Evolutionary conservation across 2,888 invertebrate species (phyloP).

Genomic region (Corbicula japonica): DNA sequence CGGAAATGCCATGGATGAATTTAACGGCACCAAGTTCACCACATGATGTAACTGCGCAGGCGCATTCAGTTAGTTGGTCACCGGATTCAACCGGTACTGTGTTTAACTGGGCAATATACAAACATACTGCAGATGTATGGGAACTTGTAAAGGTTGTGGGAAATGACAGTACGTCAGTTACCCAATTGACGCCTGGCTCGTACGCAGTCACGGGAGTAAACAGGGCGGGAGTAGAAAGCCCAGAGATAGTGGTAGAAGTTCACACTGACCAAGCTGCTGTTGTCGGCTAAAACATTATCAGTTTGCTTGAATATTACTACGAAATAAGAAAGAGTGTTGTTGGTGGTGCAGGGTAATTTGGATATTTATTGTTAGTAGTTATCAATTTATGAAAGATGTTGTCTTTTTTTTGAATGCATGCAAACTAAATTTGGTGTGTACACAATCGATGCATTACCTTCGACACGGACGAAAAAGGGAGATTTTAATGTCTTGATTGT

Average conservation of each 20-base stretch:
- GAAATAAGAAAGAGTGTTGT: neutral
- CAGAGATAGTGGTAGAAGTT: neutral
- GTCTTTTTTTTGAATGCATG: neutral
- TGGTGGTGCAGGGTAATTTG: neutral
- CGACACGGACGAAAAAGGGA: neutral
- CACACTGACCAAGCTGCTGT: neutral
- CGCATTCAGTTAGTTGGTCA: conserved; percentile 64
- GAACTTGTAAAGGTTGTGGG: conserved; percentile 58
- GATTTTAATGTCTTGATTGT: neutral
- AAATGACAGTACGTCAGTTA: conserved; percentile 12
- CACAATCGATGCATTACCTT: neutral
- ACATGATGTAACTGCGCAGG: conserved; percentile 49
- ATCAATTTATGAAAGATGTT: neutral
- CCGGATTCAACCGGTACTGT: conserved; percentile 31
- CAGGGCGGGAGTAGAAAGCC: conserved; percentile 38
- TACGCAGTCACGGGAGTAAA: conserved; percentile 62
- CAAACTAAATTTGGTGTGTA: neutral
- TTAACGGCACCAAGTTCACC: conserved; percentile 56
- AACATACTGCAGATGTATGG: conserved; percentile 59
- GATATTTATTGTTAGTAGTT: neutral
- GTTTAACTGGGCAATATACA: conserved; percentile 66
- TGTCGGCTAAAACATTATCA: neutral
- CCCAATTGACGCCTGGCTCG: conserved; percentile 30
- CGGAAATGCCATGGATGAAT: conserved; percentile 77
- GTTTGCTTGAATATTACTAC: neutral